Evolutionary conservation across 2,113 vertebrate species (phyloP), one percentile per base, ranked within the genome.

Genomic region (Pedionomus torquatus): DNA sequence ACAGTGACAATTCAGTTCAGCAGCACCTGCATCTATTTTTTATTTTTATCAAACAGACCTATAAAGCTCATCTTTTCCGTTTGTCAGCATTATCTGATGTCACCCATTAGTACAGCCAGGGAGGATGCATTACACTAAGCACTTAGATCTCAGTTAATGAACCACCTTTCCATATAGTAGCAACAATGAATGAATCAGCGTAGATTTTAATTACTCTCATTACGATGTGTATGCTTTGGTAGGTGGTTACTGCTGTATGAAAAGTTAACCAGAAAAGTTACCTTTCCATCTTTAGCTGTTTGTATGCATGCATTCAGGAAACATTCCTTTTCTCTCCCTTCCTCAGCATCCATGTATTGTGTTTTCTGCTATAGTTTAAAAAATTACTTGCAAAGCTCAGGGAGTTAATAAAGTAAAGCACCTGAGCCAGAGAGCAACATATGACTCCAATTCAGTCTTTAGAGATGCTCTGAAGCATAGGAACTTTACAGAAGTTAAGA

Each of bases 1-100:
- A 80, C 9, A 46, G 58, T 79, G 89, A 94, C 77, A 91, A 80
- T 87, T 77, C 78, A 85, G 58, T 96, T 91, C 83, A 87, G 60
- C 55, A 63, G 72, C 6, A 69, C 55, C 80, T 87, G 85, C 75
- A 60, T 95, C 84, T 92, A 76, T 92, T 97, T 43, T 86, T 97
- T 97, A 87, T 83, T 97, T 97, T 97, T 81, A 86, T 92, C 96
- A 87, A 86, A 91, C 96, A 87, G 95, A 88, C 71, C 46, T 90
- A 76, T 72, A 84, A 94, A 97, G 88, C 83, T 97, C 83, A 93
- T 97, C 95, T 97, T 97, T 89, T 96, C 95, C 76, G 87, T 97
- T 93, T 96, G 90, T 85, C 77, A 95, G 15, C 71, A 44, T 93
- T 94, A 76, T 87, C 92, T 77, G 95, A 30, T 14, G 5, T 63